These are phyloP conservation scores for Cisticola juncidis DNA, from an alignment of 2,113 vertebrate species.

Conservation along the genomic window DNA sequence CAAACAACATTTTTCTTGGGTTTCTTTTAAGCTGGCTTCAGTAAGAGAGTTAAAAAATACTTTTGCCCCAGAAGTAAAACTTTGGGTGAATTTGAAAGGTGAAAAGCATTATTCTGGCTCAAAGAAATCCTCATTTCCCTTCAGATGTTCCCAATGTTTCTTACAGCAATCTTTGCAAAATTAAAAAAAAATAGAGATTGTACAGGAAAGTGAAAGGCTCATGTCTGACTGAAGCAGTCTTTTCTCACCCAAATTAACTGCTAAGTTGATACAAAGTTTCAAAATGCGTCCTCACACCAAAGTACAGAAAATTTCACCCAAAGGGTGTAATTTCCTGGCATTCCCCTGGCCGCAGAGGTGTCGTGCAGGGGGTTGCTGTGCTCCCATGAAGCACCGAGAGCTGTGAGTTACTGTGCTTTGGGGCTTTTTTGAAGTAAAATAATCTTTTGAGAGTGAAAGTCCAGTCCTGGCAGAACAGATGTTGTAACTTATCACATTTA, in stretches of 20 bases:
- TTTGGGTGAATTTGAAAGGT: neutral
- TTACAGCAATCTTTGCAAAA: neutral
- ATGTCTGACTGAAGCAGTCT: neutral
- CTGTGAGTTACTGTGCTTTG: neutral
- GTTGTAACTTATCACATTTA: conserved; percentile 66
- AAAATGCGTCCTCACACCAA: neutral
- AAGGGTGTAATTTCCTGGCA: neutral
- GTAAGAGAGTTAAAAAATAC: neutral
- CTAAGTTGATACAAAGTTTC: neutral
- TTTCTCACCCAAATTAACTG: neutral
- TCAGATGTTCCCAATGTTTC: neutral
- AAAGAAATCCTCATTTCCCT: neutral
- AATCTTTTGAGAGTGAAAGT: conserved; percentile 30
- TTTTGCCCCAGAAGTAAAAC: neutral
- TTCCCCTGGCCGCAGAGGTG: rapidly evolving
- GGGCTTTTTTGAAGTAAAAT: conserved; percentile 8
- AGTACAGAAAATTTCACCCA: neutral
- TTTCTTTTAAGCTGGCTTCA: neutral
- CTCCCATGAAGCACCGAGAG: neutral
- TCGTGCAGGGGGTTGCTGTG: neutral
- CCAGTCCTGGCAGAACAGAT: conserved; percentile 54
- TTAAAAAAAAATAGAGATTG: neutral
- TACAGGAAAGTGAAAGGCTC: neutral
- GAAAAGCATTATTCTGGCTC: neutral
- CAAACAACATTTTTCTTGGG: neutral